These are phyloP conservation scores for Macrochelys suwanniensis DNA, from an alignment of 2,797 vertebrate species.

Conservation along the genomic window DNA sequence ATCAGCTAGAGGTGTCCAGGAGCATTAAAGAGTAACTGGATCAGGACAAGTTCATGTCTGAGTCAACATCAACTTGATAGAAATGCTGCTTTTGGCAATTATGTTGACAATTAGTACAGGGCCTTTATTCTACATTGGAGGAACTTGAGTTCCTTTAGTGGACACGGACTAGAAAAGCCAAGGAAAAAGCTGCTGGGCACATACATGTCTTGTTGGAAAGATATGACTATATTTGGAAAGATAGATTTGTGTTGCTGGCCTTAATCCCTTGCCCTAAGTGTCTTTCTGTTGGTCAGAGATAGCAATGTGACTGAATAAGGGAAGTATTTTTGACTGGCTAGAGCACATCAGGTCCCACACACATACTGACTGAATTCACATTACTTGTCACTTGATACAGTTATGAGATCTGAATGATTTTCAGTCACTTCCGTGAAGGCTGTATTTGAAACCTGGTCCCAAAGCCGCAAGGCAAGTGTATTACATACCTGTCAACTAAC, in stretches of 20 bases:
- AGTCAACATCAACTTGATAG: constrained; percentile 75
- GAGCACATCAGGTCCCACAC: constrained; percentile 48
- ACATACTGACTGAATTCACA: constrained; percentile 43
- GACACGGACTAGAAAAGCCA: constrained; percentile 61
- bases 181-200: constrained; percentile 73
- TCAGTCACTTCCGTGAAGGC: constrained; percentile 71
- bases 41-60: constrained; percentile 71
- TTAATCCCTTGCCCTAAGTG: constrained; percentile 73
- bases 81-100: constrained; percentile 73
- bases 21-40: constrained; percentile 65
- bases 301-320: constrained; percentile 30
- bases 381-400: constrained; percentile 63
- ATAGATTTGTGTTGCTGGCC: constrained; percentile 63
- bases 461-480: constrained; percentile 70
- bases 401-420: constrained; percentile 75
- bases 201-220: constrained; percentile 65
- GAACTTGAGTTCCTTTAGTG: constrained; percentile 62
- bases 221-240: constrained; percentile 70
- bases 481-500: constrained; percentile 74
- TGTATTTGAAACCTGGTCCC: constrained; percentile 74
- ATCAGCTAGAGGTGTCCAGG: constrained; percentile 72
- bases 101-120: constrained; percentile 66
- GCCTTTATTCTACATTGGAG: constrained; percentile 38
- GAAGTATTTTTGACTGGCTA: constrained; percentile 69
- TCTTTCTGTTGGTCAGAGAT: constrained; percentile 71